These are phyloP conservation scores for Colinus virginianus DNA, from an alignment of 2,113 vertebrate genomes.

Conservation along the genomic window DNA sequence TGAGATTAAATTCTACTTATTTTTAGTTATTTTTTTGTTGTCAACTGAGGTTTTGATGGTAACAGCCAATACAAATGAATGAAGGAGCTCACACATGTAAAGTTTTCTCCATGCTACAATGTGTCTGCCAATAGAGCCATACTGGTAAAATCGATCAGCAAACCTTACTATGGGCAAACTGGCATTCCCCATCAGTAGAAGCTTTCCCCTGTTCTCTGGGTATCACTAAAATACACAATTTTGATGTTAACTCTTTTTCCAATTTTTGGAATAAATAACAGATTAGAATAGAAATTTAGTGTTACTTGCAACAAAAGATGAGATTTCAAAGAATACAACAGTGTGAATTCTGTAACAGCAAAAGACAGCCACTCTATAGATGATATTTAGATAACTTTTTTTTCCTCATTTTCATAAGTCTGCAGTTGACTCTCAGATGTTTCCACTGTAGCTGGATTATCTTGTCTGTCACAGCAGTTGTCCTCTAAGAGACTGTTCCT, in stretches of 20 bases:
- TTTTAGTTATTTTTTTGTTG: background rate
- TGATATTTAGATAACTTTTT: background rate
- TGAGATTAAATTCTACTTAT: background rate
- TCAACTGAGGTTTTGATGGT: background rate
- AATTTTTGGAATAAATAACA: background rate
- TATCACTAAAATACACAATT: background rate
- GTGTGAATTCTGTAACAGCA: background rate
- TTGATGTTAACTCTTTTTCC: slow-evolving; percentile 1
- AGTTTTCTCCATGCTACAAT: background rate
- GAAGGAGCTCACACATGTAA: background rate
- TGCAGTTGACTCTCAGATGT: background rate
- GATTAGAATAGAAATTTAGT: background rate
- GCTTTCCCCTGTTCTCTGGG: background rate
- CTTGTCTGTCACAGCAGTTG: background rate
- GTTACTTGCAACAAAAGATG: background rate
- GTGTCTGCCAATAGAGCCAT: background rate
- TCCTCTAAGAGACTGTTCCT: background rate
- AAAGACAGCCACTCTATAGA: background rate
- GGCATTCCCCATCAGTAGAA: background rate
- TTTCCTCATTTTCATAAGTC: background rate
- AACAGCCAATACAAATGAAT: background rate
- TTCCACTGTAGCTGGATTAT: slow-evolving; percentile 29
- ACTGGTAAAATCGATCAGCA: background rate
- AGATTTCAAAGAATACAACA: background rate
- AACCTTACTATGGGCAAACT: background rate